Percentiles rank a stretch among this genome's conserved stretches.
Conservation (phyloP, 2,888 invertebrate genomes). For the Temnothorax ravouxi region DNA sequence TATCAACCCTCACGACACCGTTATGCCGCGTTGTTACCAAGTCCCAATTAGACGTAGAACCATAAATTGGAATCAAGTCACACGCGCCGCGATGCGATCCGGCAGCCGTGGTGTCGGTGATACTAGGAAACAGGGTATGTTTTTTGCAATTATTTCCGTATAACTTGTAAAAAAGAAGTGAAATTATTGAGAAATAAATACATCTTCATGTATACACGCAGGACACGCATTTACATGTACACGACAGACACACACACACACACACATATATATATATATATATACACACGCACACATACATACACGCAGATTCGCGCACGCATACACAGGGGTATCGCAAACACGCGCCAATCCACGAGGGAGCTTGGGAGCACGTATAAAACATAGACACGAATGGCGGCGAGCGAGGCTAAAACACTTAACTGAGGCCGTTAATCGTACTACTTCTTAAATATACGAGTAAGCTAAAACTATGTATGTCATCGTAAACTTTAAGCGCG, state of each 20-base stretch:
- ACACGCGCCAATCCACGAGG: conserved; percentile 41
- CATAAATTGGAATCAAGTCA: conserved; percentile 82
- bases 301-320: conserved; percentile 42
- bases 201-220: conserved; percentile 35
- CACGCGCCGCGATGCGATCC: conserved; percentile 77
- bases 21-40: conserved; percentile 77
- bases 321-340: conserved; percentile 30
- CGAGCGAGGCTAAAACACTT: conserved; percentile 59
- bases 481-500: conserved; percentile 69
- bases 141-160: conserved; percentile 95
- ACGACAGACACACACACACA: neutral
- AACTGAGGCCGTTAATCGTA: conserved; percentile 67
- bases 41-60: conserved; percentile 78
- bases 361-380: conserved; percentile 27
- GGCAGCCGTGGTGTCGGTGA: conserved; percentile 87
- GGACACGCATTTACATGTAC: neutral
- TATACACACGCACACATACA: conserved; percentile 1
- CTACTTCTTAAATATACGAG: conserved; percentile 65
- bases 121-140: conserved; percentile 98
- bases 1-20: conserved; percentile 78
- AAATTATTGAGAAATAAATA: conserved; percentile 47
- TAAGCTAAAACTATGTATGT: conserved; percentile 60
- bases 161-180: conserved; percentile 85
- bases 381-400: conserved; percentile 36
- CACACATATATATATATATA: no score